Percentiles rank a stretch among this genome's conserved stretches.
phyloP scores from a whole-genome alignment of 2,888 invertebrate genomes.

The Nycteola revayana region DNA sequence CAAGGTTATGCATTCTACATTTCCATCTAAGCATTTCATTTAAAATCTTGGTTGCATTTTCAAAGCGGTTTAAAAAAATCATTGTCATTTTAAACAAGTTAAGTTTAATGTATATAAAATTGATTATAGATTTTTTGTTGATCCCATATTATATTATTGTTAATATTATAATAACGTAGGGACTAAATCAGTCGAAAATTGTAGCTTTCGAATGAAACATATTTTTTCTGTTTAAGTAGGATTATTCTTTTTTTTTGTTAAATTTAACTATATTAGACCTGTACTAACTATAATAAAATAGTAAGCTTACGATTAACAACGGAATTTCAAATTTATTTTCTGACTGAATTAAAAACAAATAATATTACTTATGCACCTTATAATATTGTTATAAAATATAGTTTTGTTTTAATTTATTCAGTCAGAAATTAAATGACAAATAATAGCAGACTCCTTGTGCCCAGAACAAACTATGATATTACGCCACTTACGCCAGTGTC shows the following conservation, averaged over 20 bases:
- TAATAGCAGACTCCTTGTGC: constrained; percentile 28
- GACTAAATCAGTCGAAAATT: constrained; percentile 57
- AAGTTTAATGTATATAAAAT: constrained; percentile 71
- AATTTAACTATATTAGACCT: constrained; percentile 59
- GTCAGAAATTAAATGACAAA: constrained; percentile 8
- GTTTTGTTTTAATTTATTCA: constrained; percentile 14
- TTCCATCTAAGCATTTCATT: constrained; percentile 53
- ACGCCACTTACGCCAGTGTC: constrained; percentile 63
- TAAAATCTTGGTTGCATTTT: constrained; percentile 46
- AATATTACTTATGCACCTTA: neutral
- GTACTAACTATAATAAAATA: constrained; percentile 52
- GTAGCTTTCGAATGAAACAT: constrained; percentile 44
- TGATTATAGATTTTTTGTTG: constrained; percentile 64
- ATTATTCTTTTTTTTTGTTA: constrained; percentile 44
- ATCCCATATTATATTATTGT: constrained; percentile 60
- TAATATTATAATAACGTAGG: constrained; percentile 44
- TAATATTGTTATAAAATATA: neutral
- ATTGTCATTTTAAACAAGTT: constrained; percentile 33
- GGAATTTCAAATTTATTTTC: constrained; percentile 37
- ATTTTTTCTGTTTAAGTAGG: constrained; percentile 51
- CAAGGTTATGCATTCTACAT: constrained; percentile 21
- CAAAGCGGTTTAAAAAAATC: constrained; percentile 26
- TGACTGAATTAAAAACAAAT: constrained; percentile 24
- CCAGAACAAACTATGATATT: constrained; percentile 60
- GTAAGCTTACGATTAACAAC: constrained; percentile 51